Base-by-base conservation (phyloP, 1,140 invertebrate genomes). In the Drosophila pseudoobscura region DNA sequence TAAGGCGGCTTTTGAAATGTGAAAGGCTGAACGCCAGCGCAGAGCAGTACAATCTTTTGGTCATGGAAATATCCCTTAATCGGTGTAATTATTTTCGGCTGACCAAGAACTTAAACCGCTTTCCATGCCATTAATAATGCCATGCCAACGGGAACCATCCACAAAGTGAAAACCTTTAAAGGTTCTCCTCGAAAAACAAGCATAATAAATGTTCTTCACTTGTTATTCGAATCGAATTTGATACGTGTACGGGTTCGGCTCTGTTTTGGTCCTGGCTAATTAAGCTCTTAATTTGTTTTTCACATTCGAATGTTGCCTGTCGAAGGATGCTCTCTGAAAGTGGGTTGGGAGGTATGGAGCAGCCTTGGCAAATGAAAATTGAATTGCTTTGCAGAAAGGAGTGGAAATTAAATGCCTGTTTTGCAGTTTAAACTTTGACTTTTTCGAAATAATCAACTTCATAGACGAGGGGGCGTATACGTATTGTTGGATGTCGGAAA, bases 81-180 rank as follows among this genome's bases (percentile, higher is more conserved):
- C 45, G 22, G 17, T 9, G 39, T 68, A 50, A 69, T 69, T 69
- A 69, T 57, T 69, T 44, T 57, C 24, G 17, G 26, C 31, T 68
- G 35, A 35, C 44, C 35, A 50, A 66, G 35, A 57, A 56, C 9
- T 66, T 49, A 24, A 50, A 20, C 13, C 50, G 39, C 22, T 31
- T 22, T 13, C 35, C 35, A 24, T 24, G 43, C 31, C 20, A 35
- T 69, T 31, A 68, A 56, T 41, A 29, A 31, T 68, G 49, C 24
- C 51, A 3, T 31, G 52, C 17, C 15, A 24, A 56, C 22, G 39
- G 17, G 44, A 45, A 41, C 15, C 20, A 68, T 8, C 63, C 52
- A n/a, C 65, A 57, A 69, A 69, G 63, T 69, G 6, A 57, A 57
- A 41, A 24, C 49, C n/a, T 69, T 24, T 57, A 69, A 68, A 68